phyloP scores from a whole-genome alignment of 2,888 invertebrate species.

The Cephus nigrinus region DNA sequence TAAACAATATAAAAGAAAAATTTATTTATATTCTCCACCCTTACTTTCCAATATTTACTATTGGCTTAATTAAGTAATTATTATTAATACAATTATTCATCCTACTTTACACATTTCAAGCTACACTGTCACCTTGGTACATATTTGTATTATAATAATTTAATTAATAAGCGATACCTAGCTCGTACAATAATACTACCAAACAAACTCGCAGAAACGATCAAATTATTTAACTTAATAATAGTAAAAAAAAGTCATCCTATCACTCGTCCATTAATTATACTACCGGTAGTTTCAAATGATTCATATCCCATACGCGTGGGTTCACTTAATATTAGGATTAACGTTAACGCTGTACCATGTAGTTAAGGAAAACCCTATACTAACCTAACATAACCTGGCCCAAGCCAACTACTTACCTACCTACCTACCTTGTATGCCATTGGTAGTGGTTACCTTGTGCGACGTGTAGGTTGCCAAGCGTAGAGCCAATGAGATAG shows the following conservation, averaged over 20 bases:
- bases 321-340: background rate
- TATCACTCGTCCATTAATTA: background rate
- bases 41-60: background rate
- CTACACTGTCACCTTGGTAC: background rate
- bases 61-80: background rate
- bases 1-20: background rate
- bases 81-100: background rate
- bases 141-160: background rate
- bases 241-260: background rate
- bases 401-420: no score
- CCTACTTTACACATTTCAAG: background rate
- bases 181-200: background rate
- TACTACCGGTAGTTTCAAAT: background rate
- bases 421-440: background rate
- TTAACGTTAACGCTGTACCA: background rate
- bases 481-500: slow-evolving; percentile 17
- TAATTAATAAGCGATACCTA: background rate
- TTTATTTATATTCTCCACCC: background rate
- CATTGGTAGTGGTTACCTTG: background rate
- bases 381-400: background rate
- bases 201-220: background rate
- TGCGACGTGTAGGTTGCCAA: background rate
- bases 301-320: background rate
- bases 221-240: background rate
- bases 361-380: background rate